Base-by-base conservation (phyloP, 2,888 invertebrate genomes). In the Chymomyza fuscimana region DNA sequence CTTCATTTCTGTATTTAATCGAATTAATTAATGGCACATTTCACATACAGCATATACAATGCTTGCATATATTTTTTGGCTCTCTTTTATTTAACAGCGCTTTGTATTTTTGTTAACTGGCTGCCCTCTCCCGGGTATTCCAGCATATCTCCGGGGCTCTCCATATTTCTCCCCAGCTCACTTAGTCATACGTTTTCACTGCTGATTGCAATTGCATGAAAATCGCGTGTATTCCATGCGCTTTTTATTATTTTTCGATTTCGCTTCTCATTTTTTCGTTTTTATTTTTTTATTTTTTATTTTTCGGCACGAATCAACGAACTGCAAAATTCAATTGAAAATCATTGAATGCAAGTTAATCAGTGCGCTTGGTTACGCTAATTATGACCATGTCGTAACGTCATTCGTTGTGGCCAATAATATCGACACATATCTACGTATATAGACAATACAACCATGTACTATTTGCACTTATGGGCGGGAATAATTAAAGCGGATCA, bases 361-460 rank as follows among this genome's bases (percentile, higher is more conserved):
- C 89, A 85, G 87, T 88, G 80, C 85, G 85, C 85, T 85, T 87
- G 83, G 87, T 77, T 88, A 85, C 89, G 87, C 89, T 87, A 88
- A 85, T 58, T 58, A 58, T 58, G 58, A 58, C 58, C 19, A 19
- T 22, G 58, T 25, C 22, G 58, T 25, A 15, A 22, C 40, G 40
- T 46, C 40, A 46, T 46, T 46, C 40, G 40, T 46, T 46, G 40
- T 46, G 40, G 40, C 40, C 40, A 46, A 46, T 10, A 12, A 46
- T 12, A 46, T 10, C 40, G 40, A 12, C 40, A 46, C 40, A 46
- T 46, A 46, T 46, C 40, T 46, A 46, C 40, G 2, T 46, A 46
- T 46, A 46, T 32, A 32, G 32, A 32, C 32, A 32, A 32, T 32
- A 32, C 9, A 32, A 7, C 32, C 32, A 32, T 32, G 9, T 32